phyloP scores from a whole-genome alignment of 2,113 vertebrate genomes.

The Xiphophorus hellerii region DNA sequence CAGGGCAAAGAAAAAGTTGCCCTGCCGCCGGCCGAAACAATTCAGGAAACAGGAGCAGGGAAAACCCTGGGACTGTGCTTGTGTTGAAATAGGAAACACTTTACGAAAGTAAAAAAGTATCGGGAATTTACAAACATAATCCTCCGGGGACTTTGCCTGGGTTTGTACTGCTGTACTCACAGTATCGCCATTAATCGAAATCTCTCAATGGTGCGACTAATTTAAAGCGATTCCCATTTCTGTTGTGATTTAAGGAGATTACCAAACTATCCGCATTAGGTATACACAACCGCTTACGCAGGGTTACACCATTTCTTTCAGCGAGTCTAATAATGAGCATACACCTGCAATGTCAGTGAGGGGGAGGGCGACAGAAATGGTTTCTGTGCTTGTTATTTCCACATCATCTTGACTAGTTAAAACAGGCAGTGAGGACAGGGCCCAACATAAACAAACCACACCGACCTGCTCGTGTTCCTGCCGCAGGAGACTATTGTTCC shows the following conservation, averaged over 20 bases:
- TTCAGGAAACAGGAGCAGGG: not conserved
- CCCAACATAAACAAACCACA: conserved; percentile 28
- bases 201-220: not conserved
- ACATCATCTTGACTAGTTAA: not conserved
- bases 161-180: not conserved
- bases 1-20: conserved; percentile 67
- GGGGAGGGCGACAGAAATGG: conserved; percentile 23
- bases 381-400: not conserved
- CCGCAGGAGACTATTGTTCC: conserved; percentile 73
- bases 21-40: conserved; percentile 19
- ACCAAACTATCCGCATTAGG: not conserved
- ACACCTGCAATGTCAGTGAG: conserved; percentile 56
- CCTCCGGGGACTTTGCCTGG: not conserved
- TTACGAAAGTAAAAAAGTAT: not conserved
- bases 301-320: not conserved
- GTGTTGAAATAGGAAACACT: not conserved
- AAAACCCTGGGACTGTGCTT: not conserved
- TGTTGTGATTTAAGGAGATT: not conserved
- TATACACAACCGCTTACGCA: not conserved
- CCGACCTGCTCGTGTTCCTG: conserved; percentile 68
- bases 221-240: not conserved
- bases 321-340: conserved; percentile 4
- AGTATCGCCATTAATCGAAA: conserved; percentile 5
- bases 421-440: not conserved
- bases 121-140: not conserved